These are phyloP conservation scores for Drosophila nikananu DNA, from an alignment of 1,140 invertebrate species.

Conservation along the genomic window DNA sequence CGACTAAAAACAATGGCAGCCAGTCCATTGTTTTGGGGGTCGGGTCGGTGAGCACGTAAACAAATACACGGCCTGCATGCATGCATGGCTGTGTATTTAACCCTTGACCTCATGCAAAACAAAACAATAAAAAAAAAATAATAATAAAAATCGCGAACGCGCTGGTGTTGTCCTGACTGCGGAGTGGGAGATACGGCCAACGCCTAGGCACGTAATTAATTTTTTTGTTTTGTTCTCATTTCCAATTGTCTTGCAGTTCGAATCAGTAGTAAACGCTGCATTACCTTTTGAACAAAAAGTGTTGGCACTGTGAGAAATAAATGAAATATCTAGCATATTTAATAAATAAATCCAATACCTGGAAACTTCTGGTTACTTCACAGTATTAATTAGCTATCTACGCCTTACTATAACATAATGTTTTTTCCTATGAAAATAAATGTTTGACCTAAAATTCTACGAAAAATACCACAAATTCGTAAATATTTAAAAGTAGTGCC, in stretches of 20 bases:
- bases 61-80: too few relatives aligned
- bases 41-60: too few relatives aligned
- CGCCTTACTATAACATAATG: too few relatives aligned
- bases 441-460: too few relatives aligned
- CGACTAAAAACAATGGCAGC: too few relatives aligned
- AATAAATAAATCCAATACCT: not conserved
- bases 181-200: conserved; percentile 4
- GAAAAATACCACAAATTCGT: too few relatives aligned
- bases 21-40: too few relatives aligned
- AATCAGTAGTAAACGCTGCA: conserved; percentile 13
- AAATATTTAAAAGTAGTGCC: too few relatives aligned
- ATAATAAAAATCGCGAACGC: not conserved
- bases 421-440: too few relatives aligned
- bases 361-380: too few relatives aligned
- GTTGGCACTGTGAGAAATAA: not conserved
- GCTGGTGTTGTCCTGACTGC: not conserved
- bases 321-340: too few relatives aligned
- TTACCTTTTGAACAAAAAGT: conserved; percentile 4
- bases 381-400: too few relatives aligned
- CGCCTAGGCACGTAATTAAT: conserved; percentile 54
- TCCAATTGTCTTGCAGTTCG: conserved; percentile 14
- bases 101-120: conserved; percentile 67
- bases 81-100: conserved; percentile 43
- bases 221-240: conserved; percentile 26
- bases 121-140: conserved; percentile 8